A percentile compares a stretch with the other conserved stretches of the same genome.
phyloP scores from a whole-genome alignment of 2,888 invertebrate genomes.

The Eulithis prunata region DNA sequence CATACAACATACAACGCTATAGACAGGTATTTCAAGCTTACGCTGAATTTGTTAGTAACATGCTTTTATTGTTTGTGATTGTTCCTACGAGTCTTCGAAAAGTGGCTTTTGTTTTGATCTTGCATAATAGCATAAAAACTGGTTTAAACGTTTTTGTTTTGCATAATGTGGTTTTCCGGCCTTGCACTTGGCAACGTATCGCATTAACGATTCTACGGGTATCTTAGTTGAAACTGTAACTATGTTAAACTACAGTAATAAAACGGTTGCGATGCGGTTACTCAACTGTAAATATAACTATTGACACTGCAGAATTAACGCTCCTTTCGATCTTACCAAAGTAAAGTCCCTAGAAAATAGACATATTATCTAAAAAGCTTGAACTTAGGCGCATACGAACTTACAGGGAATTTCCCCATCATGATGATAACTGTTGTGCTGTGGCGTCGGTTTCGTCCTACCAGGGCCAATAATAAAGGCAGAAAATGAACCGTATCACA shows the following conservation, averaged over 20 bases:
- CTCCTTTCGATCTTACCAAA: not conserved
- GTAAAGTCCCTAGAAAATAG: not conserved
- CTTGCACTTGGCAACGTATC: slow-evolving; percentile 47
- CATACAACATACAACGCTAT: no score
- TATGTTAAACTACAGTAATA: slow-evolving; percentile 1
- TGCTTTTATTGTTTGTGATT: no score
- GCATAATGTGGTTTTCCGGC: slow-evolving; percentile 33
- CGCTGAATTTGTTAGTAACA: no score
- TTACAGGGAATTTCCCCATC: not conserved
- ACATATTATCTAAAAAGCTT: not conserved
- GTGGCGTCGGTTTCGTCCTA: no score
- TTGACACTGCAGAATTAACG: not conserved
- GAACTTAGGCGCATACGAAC: not conserved
- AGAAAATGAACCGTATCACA: no score
- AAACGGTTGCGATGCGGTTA: slow-evolving; percentile 7
- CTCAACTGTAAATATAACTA: not conserved
- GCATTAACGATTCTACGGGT: slow-evolving; percentile 10
- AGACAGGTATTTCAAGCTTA: no score
- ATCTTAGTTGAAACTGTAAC: not conserved
- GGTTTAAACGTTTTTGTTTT: not conserved
- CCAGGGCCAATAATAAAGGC: no score
- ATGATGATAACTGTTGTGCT: no score
- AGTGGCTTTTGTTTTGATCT: not conserved
- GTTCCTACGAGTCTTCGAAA: not conserved
- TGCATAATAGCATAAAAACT: slow-evolving; percentile 1